Evolutionary conservation across 2,888 invertebrate species (phyloP).

Genomic region (Drosophila heteroneura): DNA sequence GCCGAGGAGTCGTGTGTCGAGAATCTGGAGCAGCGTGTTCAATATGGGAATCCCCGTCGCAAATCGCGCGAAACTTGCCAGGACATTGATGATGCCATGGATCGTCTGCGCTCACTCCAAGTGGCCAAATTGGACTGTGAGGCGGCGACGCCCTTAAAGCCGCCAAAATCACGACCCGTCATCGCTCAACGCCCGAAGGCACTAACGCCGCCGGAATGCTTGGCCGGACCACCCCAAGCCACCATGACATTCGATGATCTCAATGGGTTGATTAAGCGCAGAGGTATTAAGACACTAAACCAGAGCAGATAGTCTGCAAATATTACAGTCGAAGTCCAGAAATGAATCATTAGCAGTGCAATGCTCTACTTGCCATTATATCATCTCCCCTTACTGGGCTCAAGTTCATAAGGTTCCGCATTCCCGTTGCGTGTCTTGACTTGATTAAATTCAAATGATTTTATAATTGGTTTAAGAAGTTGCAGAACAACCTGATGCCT

Average conservation of each 20-base stretch:
- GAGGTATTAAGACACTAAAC: slow-evolving; percentile 54
- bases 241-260: slow-evolving; percentile 67
- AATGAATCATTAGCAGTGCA: neutral
- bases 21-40: slow-evolving; percentile 13
- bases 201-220: slow-evolving; percentile 23
- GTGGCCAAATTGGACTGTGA: slow-evolving; percentile 54
- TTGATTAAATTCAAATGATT: slow-evolving; percentile 52
- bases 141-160: slow-evolving; percentile 40
- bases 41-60: slow-evolving; percentile 5
- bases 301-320: slow-evolving; percentile 1
- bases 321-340: neutral
- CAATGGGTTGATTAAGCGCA: slow-evolving; percentile 66
- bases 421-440: slow-evolving; percentile 46
- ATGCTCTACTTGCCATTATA: slow-evolving; percentile 26
- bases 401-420: slow-evolving; percentile 32
- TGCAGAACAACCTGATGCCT: slow-evolving; percentile 46
- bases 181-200: slow-evolving; percentile 15
- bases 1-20: slow-evolving; percentile 9
- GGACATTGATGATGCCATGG: slow-evolving; percentile 44
- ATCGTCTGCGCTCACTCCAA: slow-evolving; percentile 37
- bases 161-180: slow-evolving; percentile 22
- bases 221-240: slow-evolving; percentile 34
- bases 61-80: slow-evolving; percentile 39
- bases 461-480: slow-evolving; percentile 48
- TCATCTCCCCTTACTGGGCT: neutral